A percentile compares a stretch with the other conserved stretches of the same genome.
phyloP scores from a whole-genome alignment of 2,797 vertebrate genomes.

The Aeoliscus strigatus region DNA sequence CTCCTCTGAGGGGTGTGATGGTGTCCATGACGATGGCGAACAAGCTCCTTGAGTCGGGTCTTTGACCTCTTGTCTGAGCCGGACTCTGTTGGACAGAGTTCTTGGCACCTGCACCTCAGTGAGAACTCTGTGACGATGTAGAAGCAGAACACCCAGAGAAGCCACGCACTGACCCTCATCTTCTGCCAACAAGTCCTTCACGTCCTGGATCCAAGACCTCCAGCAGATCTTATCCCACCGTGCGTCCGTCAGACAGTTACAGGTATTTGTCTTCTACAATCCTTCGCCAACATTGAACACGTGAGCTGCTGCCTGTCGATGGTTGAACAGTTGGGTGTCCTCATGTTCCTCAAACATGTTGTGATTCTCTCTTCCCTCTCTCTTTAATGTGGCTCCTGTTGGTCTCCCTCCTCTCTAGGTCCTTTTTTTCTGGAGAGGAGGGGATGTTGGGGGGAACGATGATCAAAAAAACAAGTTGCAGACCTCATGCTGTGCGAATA shows the following conservation, averaged over 20 bases:
- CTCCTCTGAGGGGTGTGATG: conserved; percentile 52
- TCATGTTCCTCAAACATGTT: conserved; percentile 63
- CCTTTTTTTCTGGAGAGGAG: conserved; percentile 40
- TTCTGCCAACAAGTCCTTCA: conserved; percentile 22
- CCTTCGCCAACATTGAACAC: no score
- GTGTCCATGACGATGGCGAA: conserved; percentile 47
- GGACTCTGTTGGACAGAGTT: conserved; percentile 50
- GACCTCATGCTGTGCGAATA: conserved; percentile 80
- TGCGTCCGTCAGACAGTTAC: no score
- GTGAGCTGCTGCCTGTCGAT: no score
- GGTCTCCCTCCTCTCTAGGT: conserved; percentile 48
- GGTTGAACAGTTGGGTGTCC: conserved; percentile 69
- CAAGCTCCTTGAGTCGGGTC: conserved; percentile 54
- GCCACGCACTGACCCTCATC: conserved; percentile 67
- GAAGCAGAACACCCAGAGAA: conserved; percentile 62
- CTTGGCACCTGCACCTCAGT: conserved; percentile 59
- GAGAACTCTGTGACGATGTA: conserved; percentile 59
- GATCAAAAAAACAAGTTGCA: conserved; percentile 79
- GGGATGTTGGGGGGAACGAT: conserved; percentile 60
- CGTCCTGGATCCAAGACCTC: conserved; percentile 23
- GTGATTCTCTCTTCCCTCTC: conserved; percentile 56
- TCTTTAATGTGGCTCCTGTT: conserved; percentile 49
- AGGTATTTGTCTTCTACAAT: no score
- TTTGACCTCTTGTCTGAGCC: conserved; percentile 45
- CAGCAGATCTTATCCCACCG: no score